These are phyloP conservation scores for Cremastobaeus sp. DNA, from an alignment of 2,888 invertebrate species.

Conservation along the genomic window DNA sequence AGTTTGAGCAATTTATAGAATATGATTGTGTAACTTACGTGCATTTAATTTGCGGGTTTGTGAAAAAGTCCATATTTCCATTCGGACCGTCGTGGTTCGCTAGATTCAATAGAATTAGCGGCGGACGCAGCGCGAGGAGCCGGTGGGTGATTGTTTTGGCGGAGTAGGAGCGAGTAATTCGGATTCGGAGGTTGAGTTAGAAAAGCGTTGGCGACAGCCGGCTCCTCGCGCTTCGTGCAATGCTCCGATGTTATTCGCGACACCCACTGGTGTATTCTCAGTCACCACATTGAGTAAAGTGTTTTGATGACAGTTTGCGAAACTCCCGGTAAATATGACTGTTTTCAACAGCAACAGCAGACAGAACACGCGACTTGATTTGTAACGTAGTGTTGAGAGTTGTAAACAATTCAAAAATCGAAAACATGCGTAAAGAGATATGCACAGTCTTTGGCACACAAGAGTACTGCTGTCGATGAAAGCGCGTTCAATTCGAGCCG, in stretches of 20 bases:
- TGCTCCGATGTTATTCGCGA: constrained; percentile 9
- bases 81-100: constrained; percentile 11
- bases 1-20: constrained; percentile 52
- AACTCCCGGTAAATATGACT: no score
- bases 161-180: constrained; percentile 15
- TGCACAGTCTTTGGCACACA: no score
- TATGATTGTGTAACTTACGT: constrained; percentile 43
- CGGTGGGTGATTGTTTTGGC: constrained; percentile 24
- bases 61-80: constrained; percentile 18
- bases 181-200: constrained; percentile 26
- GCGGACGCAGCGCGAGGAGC: constrained; percentile 4
- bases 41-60: constrained; percentile 38
- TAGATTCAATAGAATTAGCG: constrained; percentile 34
- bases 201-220: constrained; percentile 21
- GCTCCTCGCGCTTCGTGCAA: constrained; percentile 13
- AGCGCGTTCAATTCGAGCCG: no score
- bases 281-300: no score
- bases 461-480: no score
- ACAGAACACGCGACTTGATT: no score
- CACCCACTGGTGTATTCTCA: constrained; percentile 26
- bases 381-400: no score
- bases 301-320: no score
- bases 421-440: no score
- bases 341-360: no score
- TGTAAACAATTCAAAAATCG: no score